Base-by-base conservation (phyloP, 2,888 invertebrate species). In the Tortrix viridana region DNA sequence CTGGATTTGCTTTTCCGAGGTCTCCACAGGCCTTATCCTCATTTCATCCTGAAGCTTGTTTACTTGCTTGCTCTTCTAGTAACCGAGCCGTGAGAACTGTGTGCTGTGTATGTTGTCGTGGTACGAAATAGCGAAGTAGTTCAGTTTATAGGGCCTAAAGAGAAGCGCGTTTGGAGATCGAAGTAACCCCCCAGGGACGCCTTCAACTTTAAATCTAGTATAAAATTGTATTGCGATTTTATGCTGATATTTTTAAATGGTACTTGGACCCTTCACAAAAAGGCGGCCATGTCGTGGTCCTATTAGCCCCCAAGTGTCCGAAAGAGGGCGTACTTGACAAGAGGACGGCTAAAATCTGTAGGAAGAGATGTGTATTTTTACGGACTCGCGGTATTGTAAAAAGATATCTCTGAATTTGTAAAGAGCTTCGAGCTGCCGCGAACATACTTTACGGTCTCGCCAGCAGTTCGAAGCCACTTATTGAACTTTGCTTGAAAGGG, bases 1-100 rank as follows among this genome's bases (percentile, higher is more conserved):
- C 53, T 60, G 65, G 66, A 68, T 68, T 69, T 65, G 60, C 66
- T 66, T 65, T 67, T 26, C 32, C 48, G 18, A 44, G 37, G 49
- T 60, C 56, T 56, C 49, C 44, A 50, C 44, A 50, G 50, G 23
- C 56, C 49, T 32, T 55, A 38, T 49, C 44, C 49, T 38, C 37
- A n/a, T 41, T 55, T 49, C 41, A 49, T 22, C 49, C 61, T 56
- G 49, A 56, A 38, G 38, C 38, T 50, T 56, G 56, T 62, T 62
- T 62, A 62, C 61, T 56, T 50, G 38, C 44, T 38, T 38, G 46
- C 56, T 56, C 44, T 61, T 61, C 47, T 48, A 49, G 22, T 53
- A 12, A 41, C 22, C 22, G 56, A 38, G 37, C 44, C 23, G 20
- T 22, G 20, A 23, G 46, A 37, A 5, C 47, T 2, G 16, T 23